Conservation (phyloP, 1,140 invertebrate species). For the Caenorhabditis tropicalis region DNA sequence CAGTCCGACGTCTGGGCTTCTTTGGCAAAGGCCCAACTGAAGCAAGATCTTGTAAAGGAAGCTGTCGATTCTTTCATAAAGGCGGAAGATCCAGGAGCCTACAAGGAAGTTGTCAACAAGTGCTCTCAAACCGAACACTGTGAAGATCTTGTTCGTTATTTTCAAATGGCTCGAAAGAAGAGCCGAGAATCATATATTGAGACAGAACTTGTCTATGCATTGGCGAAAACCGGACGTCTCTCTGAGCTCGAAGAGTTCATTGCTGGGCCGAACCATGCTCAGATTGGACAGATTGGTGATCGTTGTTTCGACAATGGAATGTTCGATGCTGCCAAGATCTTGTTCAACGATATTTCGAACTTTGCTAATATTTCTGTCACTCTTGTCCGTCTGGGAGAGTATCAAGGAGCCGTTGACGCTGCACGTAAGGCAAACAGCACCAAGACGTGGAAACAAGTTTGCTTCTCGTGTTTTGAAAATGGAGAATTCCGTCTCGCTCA, state of each 20-base stretch:
- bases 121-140: slow-evolving; percentile 89
- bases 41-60: slow-evolving; percentile 93
- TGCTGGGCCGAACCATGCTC: slow-evolving; percentile 96
- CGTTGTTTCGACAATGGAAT: slow-evolving; percentile 89
- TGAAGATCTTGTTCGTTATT: slow-evolving; percentile 96
- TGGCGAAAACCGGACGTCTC: slow-evolving; percentile 93
- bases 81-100: slow-evolving; percentile 96
- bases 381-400: slow-evolving; percentile 94
- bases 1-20: slow-evolving; percentile 98
- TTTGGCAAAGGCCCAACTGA: slow-evolving; percentile 91
- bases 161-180: slow-evolving; percentile 98
- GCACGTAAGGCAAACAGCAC: slow-evolving; percentile 98
- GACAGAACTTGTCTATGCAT: slow-evolving; percentile 96
- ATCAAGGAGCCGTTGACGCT: slow-evolving; percentile 97
- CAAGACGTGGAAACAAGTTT: slow-evolving; percentile 99
- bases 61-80: slow-evolving; percentile 99
- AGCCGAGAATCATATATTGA: slow-evolving; percentile 97
- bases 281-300: slow-evolving; percentile 93
- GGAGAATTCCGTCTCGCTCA: slow-evolving; percentile 96
- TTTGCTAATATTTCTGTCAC: slow-evolving; percentile 96
- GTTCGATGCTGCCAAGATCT: slow-evolving; percentile 89
- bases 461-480: slow-evolving; percentile 98
- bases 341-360: slow-evolving; percentile 99
- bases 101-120: slow-evolving; percentile 95
- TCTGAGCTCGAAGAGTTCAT: slow-evolving; percentile 99